Evolutionary conservation across 2,113 vertebrate genomes (phyloP), one percentile per base, ranked within the genome.

Genomic region (Sula dactylatra): DNA sequence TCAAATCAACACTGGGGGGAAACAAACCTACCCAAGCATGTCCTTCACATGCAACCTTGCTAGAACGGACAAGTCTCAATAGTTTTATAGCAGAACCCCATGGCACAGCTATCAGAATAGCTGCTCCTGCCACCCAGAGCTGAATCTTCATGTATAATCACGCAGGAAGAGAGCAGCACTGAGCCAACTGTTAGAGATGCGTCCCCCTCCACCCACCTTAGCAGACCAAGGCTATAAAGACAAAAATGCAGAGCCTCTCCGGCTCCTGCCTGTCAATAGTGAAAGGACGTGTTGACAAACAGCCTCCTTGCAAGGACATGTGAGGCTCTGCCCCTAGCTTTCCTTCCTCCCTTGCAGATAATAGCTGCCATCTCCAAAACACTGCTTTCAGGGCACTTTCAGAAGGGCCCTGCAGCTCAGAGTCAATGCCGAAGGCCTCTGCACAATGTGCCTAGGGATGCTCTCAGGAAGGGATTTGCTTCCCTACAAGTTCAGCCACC

Each of bases 221-320:
- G 86, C 81, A 94, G 96, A 95, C 94, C 95, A 95, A 85, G 84
- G 91, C 88, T 96, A 91, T 29, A 27, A 92, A 96, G 93, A 93
- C 91, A 95, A 94, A 86, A 92, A 80, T 5, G 54, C 77, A 91
- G 81, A 94, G 91, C 70, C 91, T 92, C 4, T 52, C 49, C 2
- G 38, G 71, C 54, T 94, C 54, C 70, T 87, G 93, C 93, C 84
- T 85, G 86, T 95, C 96, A 93, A 8, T 7, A 73, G 65, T 4
- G 32, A 94, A 94, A 87, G 91, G 86, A 93, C 3, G 7, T 34
- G 89, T 66, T 95, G 94, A 96, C 92, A 94, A 95, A 97, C 65
- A 95, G 81, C 66, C 94, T 94, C 74, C 90, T 32, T 93, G 82
- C 74, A 82, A 91, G 87, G 93, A 95, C 96, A 92, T 10, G 71